Evolutionary conservation across 2,113 vertebrate species (phyloP).

Genomic region (Dryoscopus gambensis): DNA sequence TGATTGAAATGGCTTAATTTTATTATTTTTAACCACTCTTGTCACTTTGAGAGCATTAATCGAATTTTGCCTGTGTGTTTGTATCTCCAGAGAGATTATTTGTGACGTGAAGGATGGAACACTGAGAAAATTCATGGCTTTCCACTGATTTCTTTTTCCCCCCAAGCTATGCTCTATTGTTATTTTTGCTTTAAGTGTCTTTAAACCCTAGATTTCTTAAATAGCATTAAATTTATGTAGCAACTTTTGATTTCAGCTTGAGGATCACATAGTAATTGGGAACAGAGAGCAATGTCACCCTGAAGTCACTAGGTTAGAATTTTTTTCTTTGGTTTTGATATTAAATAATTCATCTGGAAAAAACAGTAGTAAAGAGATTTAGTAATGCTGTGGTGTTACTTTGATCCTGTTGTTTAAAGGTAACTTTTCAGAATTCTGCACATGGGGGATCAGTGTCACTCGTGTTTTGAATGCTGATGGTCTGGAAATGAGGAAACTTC

Average conservation of each 20-base stretch:
- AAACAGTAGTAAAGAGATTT: background rate
- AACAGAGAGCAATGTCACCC: background rate
- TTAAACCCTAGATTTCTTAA: constrained; percentile 8
- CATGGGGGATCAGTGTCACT: background rate
- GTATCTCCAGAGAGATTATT: constrained; percentile 12
- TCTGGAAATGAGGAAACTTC: background rate
- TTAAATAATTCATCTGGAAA: background rate
- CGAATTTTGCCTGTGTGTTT: background rate
- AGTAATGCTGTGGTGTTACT: background rate
- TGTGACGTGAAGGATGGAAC: background rate
- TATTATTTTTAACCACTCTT: constrained; percentile 34
- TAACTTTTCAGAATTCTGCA: background rate
- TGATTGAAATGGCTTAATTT: constrained; percentile 5
- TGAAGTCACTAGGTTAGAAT: background rate
- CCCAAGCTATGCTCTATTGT: background rate
- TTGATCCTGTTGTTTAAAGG: background rate
- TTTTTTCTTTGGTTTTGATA: background rate
- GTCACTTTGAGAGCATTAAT: constrained; percentile 33
- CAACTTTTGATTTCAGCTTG: background rate
- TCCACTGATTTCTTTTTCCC: background rate
- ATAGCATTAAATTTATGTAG: background rate
- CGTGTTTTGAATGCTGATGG: background rate
- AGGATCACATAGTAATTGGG: background rate
- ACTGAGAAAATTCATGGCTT: constrained; percentile 14
- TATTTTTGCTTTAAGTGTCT: constrained; percentile 14